These are phyloP conservation scores for Gopherus flavomarginatus DNA, from an alignment of 2,113 vertebrate species.

Conservation along the genomic window DNA sequence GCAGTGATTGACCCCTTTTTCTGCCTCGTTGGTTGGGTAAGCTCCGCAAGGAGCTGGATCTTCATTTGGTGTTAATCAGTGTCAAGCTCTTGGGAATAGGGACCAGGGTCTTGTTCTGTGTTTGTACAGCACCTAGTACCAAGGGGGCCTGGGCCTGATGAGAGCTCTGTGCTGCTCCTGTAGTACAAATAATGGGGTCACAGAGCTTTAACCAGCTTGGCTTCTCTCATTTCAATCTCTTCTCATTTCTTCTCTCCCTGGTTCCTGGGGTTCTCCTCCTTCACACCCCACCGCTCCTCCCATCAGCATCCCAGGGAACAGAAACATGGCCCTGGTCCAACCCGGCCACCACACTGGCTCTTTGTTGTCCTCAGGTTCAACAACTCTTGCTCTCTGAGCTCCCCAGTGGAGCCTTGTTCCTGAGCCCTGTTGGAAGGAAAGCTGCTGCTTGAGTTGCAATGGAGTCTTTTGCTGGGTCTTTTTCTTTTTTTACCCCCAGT, in stretches of 20 bases:
- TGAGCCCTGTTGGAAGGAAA: not conserved
- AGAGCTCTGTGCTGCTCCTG: not conserved
- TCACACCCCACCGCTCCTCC: not conserved
- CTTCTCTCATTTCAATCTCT: not conserved
- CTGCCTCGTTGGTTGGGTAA: not conserved
- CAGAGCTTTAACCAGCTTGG: not conserved
- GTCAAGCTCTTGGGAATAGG: not conserved
- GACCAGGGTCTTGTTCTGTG: not conserved
- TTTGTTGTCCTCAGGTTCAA: slow-evolving; percentile 16
- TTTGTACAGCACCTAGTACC: not conserved
- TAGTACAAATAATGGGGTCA: not conserved
- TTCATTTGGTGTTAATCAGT: not conserved
- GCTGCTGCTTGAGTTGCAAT: not conserved
- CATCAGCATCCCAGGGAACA: not conserved
- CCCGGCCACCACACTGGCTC: not conserved
- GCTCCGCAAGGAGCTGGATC: not conserved
- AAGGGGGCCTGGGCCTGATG: not conserved
- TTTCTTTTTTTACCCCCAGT: not conserved
- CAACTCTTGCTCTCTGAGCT: slow-evolving; percentile 3
- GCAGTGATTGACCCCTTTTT: not conserved
- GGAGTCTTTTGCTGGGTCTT: slow-evolving; percentile 4
- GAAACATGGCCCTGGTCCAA: not conserved
- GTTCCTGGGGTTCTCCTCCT: not conserved
- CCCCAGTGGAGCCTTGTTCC: not conserved
- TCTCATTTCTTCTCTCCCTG: not conserved